Evolutionary conservation across 2,888 invertebrate species (phyloP).

Genomic region (Caenorhabditis sp.): DNA sequence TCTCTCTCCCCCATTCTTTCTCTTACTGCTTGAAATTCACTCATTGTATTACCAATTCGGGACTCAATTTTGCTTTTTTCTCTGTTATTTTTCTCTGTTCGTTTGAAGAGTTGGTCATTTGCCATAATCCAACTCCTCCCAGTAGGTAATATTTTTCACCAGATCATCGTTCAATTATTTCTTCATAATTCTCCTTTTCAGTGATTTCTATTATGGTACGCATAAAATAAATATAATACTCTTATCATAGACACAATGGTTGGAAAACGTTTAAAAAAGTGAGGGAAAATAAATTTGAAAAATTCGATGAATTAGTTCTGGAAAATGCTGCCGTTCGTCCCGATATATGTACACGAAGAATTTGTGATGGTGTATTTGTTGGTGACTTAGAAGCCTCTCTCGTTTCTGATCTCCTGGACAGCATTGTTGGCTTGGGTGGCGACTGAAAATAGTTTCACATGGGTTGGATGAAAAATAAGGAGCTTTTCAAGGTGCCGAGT

Average conservation of each 20-base stretch:
- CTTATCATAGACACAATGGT: too few species aligned
- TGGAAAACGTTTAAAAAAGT: too few species aligned
- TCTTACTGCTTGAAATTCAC: slow-evolving; percentile 11
- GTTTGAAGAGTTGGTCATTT: slow-evolving; percentile 44
- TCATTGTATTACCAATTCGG: slow-evolving; percentile 57
- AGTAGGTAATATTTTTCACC: slow-evolving; percentile 39
- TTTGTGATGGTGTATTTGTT: neutral
- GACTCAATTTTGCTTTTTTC: slow-evolving; percentile 46
- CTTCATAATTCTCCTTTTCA: slow-evolving; percentile 2
- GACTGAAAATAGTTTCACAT: slow-evolving; percentile 10
- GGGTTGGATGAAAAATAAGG: too few species aligned
- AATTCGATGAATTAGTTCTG: too few species aligned
- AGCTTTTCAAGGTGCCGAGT: too few species aligned
- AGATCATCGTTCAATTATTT: slow-evolving; percentile 3
- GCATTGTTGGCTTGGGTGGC: slow-evolving; percentile 1
- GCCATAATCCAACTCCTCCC: slow-evolving; percentile 56
- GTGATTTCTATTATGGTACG: slow-evolving; percentile 16
- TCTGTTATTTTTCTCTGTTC: slow-evolving; percentile 10
- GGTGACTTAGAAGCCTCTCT: neutral
- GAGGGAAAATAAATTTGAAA: too few species aligned
- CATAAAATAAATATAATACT: too few species aligned
- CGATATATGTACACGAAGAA: neutral
- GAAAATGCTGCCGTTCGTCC: neutral
- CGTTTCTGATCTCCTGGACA: neutral
- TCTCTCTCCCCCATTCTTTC: slow-evolving; percentile 44